These are phyloP conservation scores for Galbula dea DNA, from an alignment of 2,113 vertebrate genomes.

Conservation along the genomic window DNA sequence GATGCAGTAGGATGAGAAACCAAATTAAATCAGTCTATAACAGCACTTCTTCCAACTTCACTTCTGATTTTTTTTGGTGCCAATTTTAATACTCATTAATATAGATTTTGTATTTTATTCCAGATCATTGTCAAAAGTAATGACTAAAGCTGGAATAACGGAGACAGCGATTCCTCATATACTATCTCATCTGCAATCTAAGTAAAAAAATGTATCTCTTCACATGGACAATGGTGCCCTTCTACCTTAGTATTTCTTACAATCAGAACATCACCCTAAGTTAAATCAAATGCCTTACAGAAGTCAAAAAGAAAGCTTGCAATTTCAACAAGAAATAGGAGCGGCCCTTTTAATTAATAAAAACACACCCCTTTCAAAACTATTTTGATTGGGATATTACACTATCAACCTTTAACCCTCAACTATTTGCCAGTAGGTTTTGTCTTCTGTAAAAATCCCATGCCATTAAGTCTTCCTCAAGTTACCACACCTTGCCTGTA, in stretches of 20 bases:
- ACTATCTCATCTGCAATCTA: not conserved
- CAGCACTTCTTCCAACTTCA: not conserved
- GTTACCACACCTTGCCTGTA: not conserved
- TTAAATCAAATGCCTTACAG: not conserved
- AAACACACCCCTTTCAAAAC: not conserved
- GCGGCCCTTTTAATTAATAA: not conserved
- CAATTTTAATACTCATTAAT: not conserved
- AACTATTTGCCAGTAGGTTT: not conserved
- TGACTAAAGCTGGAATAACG: not conserved
- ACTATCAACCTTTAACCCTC: not conserved
- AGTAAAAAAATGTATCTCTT: not conserved
- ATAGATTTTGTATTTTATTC: conserved; percentile 8
- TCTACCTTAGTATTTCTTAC: not conserved
- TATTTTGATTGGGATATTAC: not conserved
- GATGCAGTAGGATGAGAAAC: not conserved
- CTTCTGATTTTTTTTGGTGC: not conserved
- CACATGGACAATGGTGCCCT: not conserved
- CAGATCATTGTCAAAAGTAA: conserved; percentile 2
- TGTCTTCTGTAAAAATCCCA: not conserved
- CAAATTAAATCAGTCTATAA: not conserved
- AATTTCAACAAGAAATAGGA: not conserved
- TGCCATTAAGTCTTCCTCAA: not conserved
- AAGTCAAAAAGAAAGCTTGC: not conserved
- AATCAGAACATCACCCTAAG: not conserved
- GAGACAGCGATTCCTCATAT: not conserved